Percentiles rank a stretch among this genome's conserved stretches.
Evolutionary conservation across 2,113 vertebrate species (phyloP).

Genomic region (Archilochus colubris): DNA sequence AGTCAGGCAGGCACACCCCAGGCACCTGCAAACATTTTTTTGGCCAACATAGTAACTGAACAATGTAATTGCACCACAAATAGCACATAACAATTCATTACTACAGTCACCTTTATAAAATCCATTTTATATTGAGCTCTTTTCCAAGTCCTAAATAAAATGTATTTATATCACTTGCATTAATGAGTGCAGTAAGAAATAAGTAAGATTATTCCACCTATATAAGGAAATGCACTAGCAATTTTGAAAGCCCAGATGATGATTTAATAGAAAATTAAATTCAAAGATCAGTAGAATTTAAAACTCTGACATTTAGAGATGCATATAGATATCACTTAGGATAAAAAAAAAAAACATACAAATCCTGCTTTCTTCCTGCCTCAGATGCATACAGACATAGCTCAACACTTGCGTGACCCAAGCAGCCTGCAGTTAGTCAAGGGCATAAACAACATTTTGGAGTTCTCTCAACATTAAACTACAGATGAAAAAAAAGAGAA

Average conservation of each 20-base stretch:
- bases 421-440: fast-evolving
- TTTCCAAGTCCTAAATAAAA: not conserved
- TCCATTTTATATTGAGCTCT: not conserved
- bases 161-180: not conserved
- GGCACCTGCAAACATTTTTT: not conserved
- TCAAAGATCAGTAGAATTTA: not conserved
- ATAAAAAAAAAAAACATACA: not conserved
- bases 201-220: not conserved
- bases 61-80: not conserved
- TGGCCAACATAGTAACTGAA: not conserved
- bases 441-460: not conserved
- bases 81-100: not conserved
- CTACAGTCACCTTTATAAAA: not conserved
- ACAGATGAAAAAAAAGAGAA: not conserved
- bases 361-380: not conserved
- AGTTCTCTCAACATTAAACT: not conserved
- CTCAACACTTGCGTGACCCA: not conserved
- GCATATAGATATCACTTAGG: not conserved
- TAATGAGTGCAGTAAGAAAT: not conserved
- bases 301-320: not conserved
- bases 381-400: not conserved
- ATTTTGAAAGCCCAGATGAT: not conserved
- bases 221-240: not conserved
- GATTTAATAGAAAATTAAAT: not conserved
- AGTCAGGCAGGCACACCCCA: not conserved